A percentile compares a stretch with the other conserved stretches of the same genome.
phyloP scores from a whole-genome alignment of 92 coral and sea anemone genomes.

The Parazoanthus darwini region DNA sequence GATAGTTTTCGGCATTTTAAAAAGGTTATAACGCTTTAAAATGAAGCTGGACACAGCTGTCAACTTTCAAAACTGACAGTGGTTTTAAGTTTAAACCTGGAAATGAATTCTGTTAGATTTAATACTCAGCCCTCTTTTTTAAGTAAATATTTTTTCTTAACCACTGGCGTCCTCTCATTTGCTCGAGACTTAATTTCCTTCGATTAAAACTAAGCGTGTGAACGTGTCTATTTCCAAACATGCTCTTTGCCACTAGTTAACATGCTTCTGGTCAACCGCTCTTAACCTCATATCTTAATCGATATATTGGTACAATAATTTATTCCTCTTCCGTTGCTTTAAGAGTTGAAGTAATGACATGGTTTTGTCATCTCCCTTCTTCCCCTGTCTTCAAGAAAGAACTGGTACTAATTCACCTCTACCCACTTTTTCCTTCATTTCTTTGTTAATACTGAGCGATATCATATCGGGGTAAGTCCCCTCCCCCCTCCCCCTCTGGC shows the following conservation, averaged over 20 bases:
- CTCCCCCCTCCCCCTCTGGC: neutral
- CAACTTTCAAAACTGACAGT: too few relatives aligned
- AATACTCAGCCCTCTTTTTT: too few relatives aligned
- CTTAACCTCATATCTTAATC: neutral
- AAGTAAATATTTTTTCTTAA: too few relatives aligned
- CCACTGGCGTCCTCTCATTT: too few relatives aligned
- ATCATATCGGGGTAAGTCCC: neutral
- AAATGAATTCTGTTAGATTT: too few relatives aligned
- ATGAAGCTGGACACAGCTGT: neutral
- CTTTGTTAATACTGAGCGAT: neutral
- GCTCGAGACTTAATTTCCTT: too few relatives aligned
- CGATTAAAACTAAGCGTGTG: too few relatives aligned
- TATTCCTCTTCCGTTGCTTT: neutral
- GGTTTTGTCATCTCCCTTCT: neutral
- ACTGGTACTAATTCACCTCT: neutral
- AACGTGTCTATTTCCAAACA: neutral
- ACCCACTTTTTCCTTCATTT: too few relatives aligned
- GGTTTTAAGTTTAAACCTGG: too few relatives aligned
- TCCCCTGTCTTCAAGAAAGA: neutral
- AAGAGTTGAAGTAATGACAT: neutral
- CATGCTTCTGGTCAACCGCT: neutral
- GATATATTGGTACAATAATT: neutral
- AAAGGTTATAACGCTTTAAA: neutral
- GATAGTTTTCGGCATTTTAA: too few relatives aligned
- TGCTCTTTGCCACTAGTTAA: too few relatives aligned